Base-by-base conservation (phyloP, 2,797 vertebrate genomes). In the Pempheris klunzingeri region DNA sequence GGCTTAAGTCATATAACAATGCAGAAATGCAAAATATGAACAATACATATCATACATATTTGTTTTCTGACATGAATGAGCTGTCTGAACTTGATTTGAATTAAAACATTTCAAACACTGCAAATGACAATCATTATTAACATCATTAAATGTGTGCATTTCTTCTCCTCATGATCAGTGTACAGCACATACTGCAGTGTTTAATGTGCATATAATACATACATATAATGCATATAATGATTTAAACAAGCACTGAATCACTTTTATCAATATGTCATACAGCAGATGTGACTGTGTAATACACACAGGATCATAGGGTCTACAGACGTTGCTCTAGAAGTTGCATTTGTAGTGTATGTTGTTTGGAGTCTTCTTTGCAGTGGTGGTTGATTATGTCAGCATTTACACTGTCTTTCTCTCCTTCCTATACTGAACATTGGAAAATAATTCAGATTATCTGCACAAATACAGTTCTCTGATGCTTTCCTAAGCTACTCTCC, bases 381-480 rank as follows among this genome's bases (percentile, higher is more conserved):
- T 46, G 68, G 43, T 76, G 79, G 81, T 62, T 87, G 85, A 85
- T 87, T 77, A 89, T 84, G 83, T 90, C 90, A 91, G 86, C 88
- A 54, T 86, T 90, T 79, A 61, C 77, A 85, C 84, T 82, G 78
- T 87, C 75, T 80, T 78, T 74, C 61, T 86, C 71, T 64, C 47
- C 59, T 74, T 78, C 69, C 70, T 69, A 66, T 77, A 83, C 66
- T 28, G 80, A 80, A 88, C 82, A 84, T n/a, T 85, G 74, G 72
- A 81, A 82, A 80, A 90, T 85, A 81, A 88, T 90, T 90, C 71
- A 78, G 74, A 90, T 88, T 87, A 89, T 91, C 86, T 89, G 90
- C 87, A 88, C 67, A 88, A 87, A 88, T 65, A 75, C 49, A 69
- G 70, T 77, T 59, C 77, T 84, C 77, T 66, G 80, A 79, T 77